Evolutionary conservation across 2,888 invertebrate species (phyloP).

Genomic region (Cylindroiulus punctatus): DNA sequence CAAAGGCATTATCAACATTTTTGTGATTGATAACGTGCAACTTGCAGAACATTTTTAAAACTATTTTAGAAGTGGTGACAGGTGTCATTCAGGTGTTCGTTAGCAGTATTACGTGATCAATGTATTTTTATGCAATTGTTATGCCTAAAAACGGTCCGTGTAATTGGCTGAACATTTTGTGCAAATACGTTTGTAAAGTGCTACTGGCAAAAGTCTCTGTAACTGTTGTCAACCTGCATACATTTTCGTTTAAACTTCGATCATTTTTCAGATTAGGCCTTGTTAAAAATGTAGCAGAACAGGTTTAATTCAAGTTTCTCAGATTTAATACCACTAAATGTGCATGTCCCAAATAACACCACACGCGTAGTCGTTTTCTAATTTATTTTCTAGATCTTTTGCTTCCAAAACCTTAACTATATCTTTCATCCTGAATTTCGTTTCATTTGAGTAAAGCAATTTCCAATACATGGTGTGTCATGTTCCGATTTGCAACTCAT

Average conservation of each 20-base stretch:
- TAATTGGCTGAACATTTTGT: neutral
- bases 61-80: neutral
- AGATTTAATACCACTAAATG: neutral
- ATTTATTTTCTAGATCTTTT: too few species aligned
- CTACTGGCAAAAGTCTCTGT: neutral
- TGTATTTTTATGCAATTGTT: too few species aligned
- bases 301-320: neutral
- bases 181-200: neutral
- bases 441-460: too few species aligned
- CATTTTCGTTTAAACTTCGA: neutral
- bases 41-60: constrained; percentile 11
- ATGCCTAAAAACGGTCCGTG: too few species aligned
- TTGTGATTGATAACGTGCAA: neutral
- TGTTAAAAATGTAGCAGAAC: neutral
- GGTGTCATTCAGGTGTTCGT: too few species aligned
- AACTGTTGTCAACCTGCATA: neutral
- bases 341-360: neutral
- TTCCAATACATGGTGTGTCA: too few species aligned
- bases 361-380: too few species aligned
- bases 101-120: neutral
- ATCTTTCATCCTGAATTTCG: too few species aligned
- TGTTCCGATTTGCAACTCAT: too few species aligned
- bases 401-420: too few species aligned
- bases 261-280: neutral
- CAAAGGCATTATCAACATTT: neutral